Evolutionary conservation across 2,888 invertebrate genomes (phyloP), one percentile per base, ranked within the genome.

Genomic region (Sesia apiformis): DNA sequence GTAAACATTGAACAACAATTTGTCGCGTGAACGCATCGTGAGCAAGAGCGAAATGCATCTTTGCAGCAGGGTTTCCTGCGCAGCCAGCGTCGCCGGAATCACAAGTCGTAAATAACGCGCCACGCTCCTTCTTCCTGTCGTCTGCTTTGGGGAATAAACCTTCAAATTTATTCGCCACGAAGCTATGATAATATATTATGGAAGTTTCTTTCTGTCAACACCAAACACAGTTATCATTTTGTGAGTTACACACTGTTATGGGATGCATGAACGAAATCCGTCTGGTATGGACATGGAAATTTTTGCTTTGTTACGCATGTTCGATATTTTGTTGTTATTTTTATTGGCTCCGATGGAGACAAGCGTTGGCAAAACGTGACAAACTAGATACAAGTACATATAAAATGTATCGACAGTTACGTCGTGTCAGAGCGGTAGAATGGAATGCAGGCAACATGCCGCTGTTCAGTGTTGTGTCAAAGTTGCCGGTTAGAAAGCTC

Each of bases 91-190:
- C 70, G 68, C 79, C 82, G 84, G 84, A 86, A 83, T 78, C 73
- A 69, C 74, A 65, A 74, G 73, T 82, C 84, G 82, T 86, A 85
- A 87, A 85, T 85, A 85, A 83, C 75, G 73, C 74, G 74, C 72
- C 74, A 73, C 76, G 74, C 77, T 76, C 72, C 67, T 72, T 74
- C 76, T 81, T 83, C 81, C 81, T 78, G 81, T 79, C 80, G 78
- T 81, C 67, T 72, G 67, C 73, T 72, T 68, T 66, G 66, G 69
- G 65, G 70, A 69, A 64, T 66, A 59, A 67, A 39, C 23, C 72
- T 76, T 73, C 64, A 66, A 66, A 77, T 75, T 76, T 80, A 65
- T 70, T 64, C 62, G 8, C 8, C 23, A 23, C 2, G 23, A 42
- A 42, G 60, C 61, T 66, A 56, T 59, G 61, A 64, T 67, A 66